These are phyloP conservation scores for Tapirus indicus DNA, from an alignment of 2,797 vertebrate species.

Conservation along the genomic window DNA sequence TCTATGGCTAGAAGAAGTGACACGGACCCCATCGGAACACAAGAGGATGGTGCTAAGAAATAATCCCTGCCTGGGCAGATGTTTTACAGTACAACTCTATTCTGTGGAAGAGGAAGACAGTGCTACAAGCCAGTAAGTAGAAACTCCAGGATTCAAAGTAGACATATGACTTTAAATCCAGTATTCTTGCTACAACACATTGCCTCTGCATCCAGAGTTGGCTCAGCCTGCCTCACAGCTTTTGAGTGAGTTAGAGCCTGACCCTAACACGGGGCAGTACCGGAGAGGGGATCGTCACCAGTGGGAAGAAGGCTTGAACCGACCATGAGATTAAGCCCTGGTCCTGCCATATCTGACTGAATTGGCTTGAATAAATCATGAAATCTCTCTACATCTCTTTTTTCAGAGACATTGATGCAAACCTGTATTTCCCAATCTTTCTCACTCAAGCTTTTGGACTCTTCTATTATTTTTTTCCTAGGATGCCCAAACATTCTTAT, in stretches of 20 bases:
- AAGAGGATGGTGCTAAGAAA: background rate
- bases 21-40: background rate
- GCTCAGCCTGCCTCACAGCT: background rate
- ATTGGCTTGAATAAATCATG: background rate
- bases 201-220: background rate
- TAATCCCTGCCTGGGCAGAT: background rate
- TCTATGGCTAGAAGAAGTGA: background rate
- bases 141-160: background rate
- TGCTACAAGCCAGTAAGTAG: background rate
- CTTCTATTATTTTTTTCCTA: background rate
- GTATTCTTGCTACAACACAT: background rate
- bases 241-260: background rate
- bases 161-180: background rate
- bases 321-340: background rate
- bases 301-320: background rate
- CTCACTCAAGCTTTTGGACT: background rate
- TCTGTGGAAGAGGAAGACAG: background rate
- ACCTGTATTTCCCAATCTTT: background rate
- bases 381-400: background rate
- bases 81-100: background rate
- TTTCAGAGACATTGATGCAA: background rate
- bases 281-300: background rate
- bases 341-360: background rate
- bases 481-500: conserved; percentile 9
- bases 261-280: too few relatives aligned